These are phyloP conservation scores for Sphinx pinastri DNA, from an alignment of 2,888 invertebrate species.

Conservation along the genomic window DNA sequence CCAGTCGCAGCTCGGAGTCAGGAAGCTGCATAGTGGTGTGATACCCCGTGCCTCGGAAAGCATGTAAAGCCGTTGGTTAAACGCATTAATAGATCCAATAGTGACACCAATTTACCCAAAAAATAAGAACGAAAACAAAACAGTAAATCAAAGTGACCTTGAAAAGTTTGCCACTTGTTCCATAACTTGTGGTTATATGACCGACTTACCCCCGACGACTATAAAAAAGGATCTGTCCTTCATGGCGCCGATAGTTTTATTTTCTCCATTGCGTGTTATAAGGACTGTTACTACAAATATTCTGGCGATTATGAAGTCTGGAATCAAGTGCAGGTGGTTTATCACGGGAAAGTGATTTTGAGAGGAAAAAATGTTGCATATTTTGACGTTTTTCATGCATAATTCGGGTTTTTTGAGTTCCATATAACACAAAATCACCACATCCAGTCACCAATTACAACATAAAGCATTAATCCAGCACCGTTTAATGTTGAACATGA, in stretches of 20 bases:
- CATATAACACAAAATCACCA: not conserved
- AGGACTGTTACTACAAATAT: not conserved
- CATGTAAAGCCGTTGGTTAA: no score
- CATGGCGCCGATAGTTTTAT: not conserved
- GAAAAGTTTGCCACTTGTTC: not conserved
- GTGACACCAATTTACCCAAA: not conserved
- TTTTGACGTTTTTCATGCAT: no score
- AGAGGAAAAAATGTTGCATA: no score
- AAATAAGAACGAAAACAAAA: not conserved
- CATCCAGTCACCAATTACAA: not conserved
- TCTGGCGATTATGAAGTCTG: not conserved
- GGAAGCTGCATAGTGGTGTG: no score
- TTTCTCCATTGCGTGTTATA: not conserved
- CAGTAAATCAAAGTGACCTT: slow-evolving; percentile 1
- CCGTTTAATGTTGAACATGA: not conserved
- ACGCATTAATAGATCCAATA: no score
- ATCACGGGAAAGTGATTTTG: no score
- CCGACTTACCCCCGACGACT: not conserved
- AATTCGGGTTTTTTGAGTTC: no score
- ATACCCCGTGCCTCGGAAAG: no score
- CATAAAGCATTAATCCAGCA: not conserved
- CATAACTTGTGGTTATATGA: not conserved
- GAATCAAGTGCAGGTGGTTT: no score
- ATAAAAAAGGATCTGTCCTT: slow-evolving; percentile 18
- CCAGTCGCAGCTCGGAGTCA: no score